Evolutionary conservation across 2,888 invertebrate genomes (phyloP).

Genomic region (Plemyria rubiginata): DNA sequence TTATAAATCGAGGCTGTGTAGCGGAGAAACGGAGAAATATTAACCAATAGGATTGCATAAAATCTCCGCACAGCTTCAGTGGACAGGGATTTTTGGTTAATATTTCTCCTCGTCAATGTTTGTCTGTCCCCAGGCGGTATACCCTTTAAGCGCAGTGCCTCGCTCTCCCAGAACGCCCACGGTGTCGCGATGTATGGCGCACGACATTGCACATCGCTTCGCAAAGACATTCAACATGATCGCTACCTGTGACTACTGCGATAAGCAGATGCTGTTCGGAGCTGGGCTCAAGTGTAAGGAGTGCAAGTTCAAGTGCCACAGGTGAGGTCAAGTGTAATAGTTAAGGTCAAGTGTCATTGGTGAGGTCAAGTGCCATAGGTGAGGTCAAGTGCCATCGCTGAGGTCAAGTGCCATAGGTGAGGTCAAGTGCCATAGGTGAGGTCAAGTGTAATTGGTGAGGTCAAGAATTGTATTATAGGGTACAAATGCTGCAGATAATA

Average conservation of each 20-base stretch:
- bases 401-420: slow-evolving; percentile 88
- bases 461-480: slow-evolving; percentile 73
- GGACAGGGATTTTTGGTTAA: no score
- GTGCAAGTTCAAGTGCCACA: slow-evolving; percentile 96
- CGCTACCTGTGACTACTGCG: slow-evolving; percentile 95
- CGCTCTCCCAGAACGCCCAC: slow-evolving; percentile 91
- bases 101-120: no score
- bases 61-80: no score
- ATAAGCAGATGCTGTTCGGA: slow-evolving; percentile 94
- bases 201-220: slow-evolving; percentile 96
- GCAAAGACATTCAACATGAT: slow-evolving; percentile 95
- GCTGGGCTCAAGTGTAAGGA: slow-evolving; percentile 95
- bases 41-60: no score
- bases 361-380: not conserved
- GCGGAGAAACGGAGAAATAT: no score
- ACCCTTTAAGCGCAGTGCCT: slow-evolving; percentile 68
- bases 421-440: not conserved
- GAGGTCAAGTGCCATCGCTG: slow-evolving; percentile 74
- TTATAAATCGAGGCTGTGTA: no score
- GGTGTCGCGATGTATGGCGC: slow-evolving; percentile 89
- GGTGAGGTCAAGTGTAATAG: slow-evolving; percentile 54
- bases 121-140: slow-evolving; percentile 22
- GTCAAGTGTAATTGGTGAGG: slow-evolving; percentile 74
- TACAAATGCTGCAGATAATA: no score
- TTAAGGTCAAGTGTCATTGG: no score